Percentiles rank a stretch among this genome's conserved stretches.
These are phyloP conservation scores for Rhagophthalmus giganteus DNA, from an alignment of 2,888 invertebrate genomes.

Conservation along the genomic window DNA sequence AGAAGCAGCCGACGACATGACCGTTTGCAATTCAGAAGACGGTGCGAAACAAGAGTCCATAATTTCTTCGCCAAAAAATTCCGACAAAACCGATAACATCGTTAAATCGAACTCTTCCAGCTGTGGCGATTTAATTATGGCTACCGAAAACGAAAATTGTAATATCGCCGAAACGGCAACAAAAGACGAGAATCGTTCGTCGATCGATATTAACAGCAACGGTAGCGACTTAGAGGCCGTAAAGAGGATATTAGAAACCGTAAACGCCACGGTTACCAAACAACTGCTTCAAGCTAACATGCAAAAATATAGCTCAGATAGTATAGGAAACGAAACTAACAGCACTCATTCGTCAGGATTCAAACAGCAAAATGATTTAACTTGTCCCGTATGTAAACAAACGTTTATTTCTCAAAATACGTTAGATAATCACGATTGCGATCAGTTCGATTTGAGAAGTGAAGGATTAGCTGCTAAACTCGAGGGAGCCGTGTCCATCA, in stretches of 20 bases:
- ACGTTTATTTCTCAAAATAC: slow-evolving; percentile 63
- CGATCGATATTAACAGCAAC: slow-evolving; percentile 43
- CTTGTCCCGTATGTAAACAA: slow-evolving; percentile 64
- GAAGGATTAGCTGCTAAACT: slow-evolving; percentile 79
- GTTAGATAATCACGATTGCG: slow-evolving; percentile 73
- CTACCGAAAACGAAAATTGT: slow-evolving; percentile 64
- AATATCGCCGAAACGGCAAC: slow-evolving; percentile 49
- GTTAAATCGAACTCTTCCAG: slow-evolving; percentile 49
- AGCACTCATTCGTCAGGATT: slow-evolving; percentile 46
- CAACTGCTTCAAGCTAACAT: slow-evolving; percentile 72
- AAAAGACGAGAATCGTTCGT: slow-evolving; percentile 52
- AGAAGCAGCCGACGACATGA: slow-evolving; percentile 45
- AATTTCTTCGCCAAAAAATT: slow-evolving; percentile 24
- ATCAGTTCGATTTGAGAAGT: slow-evolving; percentile 65
- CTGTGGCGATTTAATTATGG: slow-evolving; percentile 67
- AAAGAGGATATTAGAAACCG: slow-evolving; percentile 73
- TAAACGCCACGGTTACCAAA: slow-evolving; percentile 74
- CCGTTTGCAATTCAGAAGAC: slow-evolving; percentile 57
- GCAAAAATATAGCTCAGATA: slow-evolving; percentile 66
- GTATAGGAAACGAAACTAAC: slow-evolving; percentile 57
- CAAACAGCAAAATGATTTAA: slow-evolving; percentile 52
- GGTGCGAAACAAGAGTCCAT: slow-evolving; percentile 59
- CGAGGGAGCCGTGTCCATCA: slow-evolving; percentile 65
- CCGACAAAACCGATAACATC: slow-evolving; percentile 57
- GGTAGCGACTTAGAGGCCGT: slow-evolving; percentile 66